Evolutionary conservation across 1,140 invertebrate genomes (phyloP).

Genomic region (Apis dorsata): DNA sequence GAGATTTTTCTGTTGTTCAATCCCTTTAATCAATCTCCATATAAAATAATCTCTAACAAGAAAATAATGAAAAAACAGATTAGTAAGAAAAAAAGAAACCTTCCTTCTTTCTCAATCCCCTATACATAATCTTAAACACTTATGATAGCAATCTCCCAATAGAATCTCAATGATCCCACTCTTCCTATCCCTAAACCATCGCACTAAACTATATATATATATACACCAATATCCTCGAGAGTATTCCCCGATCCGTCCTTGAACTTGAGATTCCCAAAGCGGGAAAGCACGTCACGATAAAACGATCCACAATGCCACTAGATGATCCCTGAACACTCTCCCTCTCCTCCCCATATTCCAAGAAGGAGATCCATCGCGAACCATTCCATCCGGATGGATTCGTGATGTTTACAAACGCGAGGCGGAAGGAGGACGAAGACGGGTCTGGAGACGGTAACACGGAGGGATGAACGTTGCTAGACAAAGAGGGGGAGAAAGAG

Average conservation of each 20-base stretch:
- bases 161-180: too few species aligned
- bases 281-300: not conserved
- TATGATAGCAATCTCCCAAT: too few species aligned
- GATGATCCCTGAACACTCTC: too few species aligned
- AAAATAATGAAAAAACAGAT: too few species aligned
- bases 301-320: not conserved
- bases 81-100: too few species aligned
- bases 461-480: conserved; percentile 39
- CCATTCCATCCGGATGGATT: not conserved
- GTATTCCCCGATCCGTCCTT: not conserved
- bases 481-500: conserved; percentile 35
- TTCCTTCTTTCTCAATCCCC: too few species aligned
- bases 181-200: too few species aligned
- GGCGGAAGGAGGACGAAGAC: conserved; percentile 33
- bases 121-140: too few species aligned
- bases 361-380: not conserved
- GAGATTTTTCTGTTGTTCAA: too few species aligned
- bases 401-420: conserved; percentile 35
- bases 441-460: conserved; percentile 23
- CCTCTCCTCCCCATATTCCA: not conserved
- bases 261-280: not conserved
- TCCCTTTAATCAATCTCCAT: too few species aligned
- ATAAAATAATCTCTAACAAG: too few species aligned
- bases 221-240: not conserved
- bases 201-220: too few species aligned